These are phyloP conservation scores for Tribolium madens DNA, from an alignment of 1,140 invertebrate species.

Conservation along the genomic window DNA sequence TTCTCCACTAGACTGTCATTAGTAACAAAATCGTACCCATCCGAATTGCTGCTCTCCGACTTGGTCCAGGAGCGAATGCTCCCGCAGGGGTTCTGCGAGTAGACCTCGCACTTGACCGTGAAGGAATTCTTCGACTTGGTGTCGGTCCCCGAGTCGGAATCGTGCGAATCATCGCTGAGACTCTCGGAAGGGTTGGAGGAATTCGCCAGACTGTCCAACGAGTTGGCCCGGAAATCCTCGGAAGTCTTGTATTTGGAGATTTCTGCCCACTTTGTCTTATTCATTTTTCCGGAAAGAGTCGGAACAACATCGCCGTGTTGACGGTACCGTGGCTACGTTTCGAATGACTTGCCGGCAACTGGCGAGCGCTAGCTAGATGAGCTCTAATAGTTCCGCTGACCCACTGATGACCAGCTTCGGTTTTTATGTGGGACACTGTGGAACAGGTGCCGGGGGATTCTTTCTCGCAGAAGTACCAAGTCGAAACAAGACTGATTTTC, in stretches of 20 bases:
- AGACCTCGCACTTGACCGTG: constrained; percentile 62
- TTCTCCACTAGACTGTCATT: constrained; percentile 48
- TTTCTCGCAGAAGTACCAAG: neutral
- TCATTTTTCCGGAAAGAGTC: constrained; percentile 44
- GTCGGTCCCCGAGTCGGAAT: constrained; percentile 69
- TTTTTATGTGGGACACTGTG: constrained; percentile 45
- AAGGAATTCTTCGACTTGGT: constrained; percentile 64
- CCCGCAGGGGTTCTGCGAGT: constrained; percentile 57
- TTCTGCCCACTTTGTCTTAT: constrained; percentile 45
- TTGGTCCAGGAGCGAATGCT: constrained; percentile 62
- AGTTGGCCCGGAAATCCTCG: constrained; percentile 64
- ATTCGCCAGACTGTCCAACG: constrained; percentile 75
- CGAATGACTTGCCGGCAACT: constrained; percentile 33
- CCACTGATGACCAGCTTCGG: constrained; percentile 56
- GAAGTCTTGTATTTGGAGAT: constrained; percentile 44
- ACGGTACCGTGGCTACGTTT: constrained; percentile 3
- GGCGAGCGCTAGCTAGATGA: constrained; percentile 60
- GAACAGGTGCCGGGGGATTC: constrained; percentile 13
- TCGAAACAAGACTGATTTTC: too few relatives aligned
- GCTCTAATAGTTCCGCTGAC: constrained; percentile 64
- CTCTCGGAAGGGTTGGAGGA: constrained; percentile 70
- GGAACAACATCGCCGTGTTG: constrained; percentile 5
- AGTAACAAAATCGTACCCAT: constrained; percentile 60
- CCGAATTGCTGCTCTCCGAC: constrained; percentile 58
- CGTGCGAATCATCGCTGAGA: constrained; percentile 68